Evolutionary conservation across 2,113 vertebrate species (phyloP), one percentile per base, ranked within the genome.

Genomic region (Potamarius usumacintae): DNA sequence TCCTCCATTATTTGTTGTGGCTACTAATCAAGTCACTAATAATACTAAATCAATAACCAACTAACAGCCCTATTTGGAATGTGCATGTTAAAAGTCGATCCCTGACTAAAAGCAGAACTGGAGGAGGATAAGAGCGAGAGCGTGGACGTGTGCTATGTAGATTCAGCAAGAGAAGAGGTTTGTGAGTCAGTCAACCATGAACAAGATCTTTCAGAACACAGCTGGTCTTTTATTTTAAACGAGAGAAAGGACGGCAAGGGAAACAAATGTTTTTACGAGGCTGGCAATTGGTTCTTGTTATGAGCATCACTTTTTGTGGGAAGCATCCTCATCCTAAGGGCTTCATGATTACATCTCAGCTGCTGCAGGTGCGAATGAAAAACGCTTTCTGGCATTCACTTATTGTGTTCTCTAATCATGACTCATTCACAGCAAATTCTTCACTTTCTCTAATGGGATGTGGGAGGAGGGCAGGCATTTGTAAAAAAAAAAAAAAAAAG

Each of bases 341-440:
- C 83, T 80, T 48, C 63, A 52, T 90, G 89, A 90, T 90, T 90
- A 78, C 30, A 86, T 85, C 84, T 67, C 60, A 67, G 27, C 63
- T 76, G 42, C 81, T 86, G 87, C 87, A 86, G 87, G 89, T 80
- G 87, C 74, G 81, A 86, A 79, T 30, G 48, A 63, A 84, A 84
- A 88, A 79, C 76, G 82, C 82, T 88, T 84, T 88, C 72, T 48
- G 8, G 53, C 74, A 42, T 58, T 52, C 82, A 48, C 82, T 88
- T 84, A 88, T 84, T 79, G 87, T 84, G 79, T 79, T 88, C 82
- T 58, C 60, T 84, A 88, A 84, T 88, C 87, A 84, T 84, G 82
- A 88, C 87, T 88, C 87, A 88, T 88, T 88, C 87, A 88, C 62
- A 7, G 52, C 76, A 79, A 84, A 84, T 88, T 88, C 72, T 58